Percentiles rank a stretch among this genome's conserved stretches.
phyloP scores from a whole-genome alignment of 2,888 invertebrate species.

The Agriotes lineatus region DNA sequence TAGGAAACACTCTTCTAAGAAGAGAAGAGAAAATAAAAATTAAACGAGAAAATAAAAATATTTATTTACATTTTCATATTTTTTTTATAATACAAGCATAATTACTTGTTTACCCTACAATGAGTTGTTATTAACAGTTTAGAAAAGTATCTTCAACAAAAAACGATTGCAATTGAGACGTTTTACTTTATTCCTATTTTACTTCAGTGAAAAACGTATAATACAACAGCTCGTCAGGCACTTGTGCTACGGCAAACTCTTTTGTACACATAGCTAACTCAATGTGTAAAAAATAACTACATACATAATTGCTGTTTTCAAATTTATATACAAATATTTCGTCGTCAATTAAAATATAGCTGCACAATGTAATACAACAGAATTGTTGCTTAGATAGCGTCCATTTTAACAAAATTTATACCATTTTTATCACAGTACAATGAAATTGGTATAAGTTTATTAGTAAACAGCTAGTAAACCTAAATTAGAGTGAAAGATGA shows the following conservation, averaged over 20 bases:
- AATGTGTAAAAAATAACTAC: background rate
- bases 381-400: too few relatives aligned
- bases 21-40: too few relatives aligned
- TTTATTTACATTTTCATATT: constrained; percentile 20
- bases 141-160: background rate
- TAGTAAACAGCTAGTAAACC: background rate
- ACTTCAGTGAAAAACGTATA: constrained; percentile 11
- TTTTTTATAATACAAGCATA: constrained; percentile 12
- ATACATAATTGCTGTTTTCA: background rate
- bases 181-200: background rate
- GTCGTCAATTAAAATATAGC: too few relatives aligned
- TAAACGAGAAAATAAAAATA: constrained; percentile 19
- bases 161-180: background rate
- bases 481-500: background rate
- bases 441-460: constrained; percentile 20
- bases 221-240: constrained; percentile 24
- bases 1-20: too few relatives aligned
- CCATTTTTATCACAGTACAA: constrained; percentile 31
- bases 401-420: constrained; percentile 8
- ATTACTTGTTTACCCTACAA: constrained; percentile 6
- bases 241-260: constrained; percentile 22
- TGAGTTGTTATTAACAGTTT: background rate
- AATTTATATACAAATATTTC: too few relatives aligned
- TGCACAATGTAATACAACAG: too few relatives aligned
- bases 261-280: background rate